Evolutionary conservation across 1,140 invertebrate genomes (phyloP).

Genomic region (Streblospio benedicti): DNA sequence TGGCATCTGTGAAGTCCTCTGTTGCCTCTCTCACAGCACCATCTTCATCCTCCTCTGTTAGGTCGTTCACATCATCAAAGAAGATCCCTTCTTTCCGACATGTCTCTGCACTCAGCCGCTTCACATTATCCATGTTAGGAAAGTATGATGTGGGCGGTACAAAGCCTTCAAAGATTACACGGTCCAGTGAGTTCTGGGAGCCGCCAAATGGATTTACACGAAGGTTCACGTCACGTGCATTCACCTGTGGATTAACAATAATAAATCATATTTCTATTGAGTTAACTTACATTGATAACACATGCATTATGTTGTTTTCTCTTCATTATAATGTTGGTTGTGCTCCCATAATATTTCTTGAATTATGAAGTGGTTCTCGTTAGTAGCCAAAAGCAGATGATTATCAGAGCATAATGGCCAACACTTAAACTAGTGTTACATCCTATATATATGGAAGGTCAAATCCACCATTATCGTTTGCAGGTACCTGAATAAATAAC

Average conservation of each 20-base stretch:
- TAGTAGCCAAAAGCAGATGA: too few species aligned
- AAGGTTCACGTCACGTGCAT: slow-evolving; percentile 36
- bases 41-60: slow-evolving; percentile 16
- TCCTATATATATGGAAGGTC: too few species aligned
- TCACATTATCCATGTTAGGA: slow-evolving; percentile 23
- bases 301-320: too few species aligned
- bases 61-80: slow-evolving; percentile 31
- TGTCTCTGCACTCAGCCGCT: slow-evolving; percentile 37
- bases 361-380: too few species aligned
- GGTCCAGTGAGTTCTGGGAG: slow-evolving; percentile 38
- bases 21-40: slow-evolving; percentile 12
- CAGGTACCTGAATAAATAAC: too few species aligned
- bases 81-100: slow-evolving; percentile 43
- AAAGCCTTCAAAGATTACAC: slow-evolving; percentile 34
- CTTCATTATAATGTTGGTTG: too few species aligned
- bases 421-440: too few species aligned
- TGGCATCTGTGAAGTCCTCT: background rate
- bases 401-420: too few species aligned
- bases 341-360: too few species aligned
- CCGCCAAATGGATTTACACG: slow-evolving; percentile 44
- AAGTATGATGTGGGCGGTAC: slow-evolving; percentile 19
- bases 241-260: slow-evolving; percentile 18
- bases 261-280: too few species aligned
- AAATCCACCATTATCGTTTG: too few species aligned
- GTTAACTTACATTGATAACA: too few species aligned